Percentiles rank a stretch among this genome's conserved stretches.
Evolutionary conservation across 53 echinoderm and acorn worm species (phyloP).

Genomic region (Holothuria scabra): DNA sequence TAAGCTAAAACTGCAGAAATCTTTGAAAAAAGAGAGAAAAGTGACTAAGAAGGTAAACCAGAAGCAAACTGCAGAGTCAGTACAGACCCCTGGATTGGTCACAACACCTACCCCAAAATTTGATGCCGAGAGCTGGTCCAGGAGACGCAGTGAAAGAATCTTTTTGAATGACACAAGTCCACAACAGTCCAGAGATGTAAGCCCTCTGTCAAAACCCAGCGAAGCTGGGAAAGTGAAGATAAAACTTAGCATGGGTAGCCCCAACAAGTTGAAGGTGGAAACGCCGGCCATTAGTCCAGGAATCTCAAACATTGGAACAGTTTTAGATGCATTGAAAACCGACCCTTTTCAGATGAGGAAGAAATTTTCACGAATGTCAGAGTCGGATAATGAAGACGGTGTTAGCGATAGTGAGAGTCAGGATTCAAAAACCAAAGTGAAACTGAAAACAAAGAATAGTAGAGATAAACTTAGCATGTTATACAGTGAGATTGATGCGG

Average conservation of each 20-base stretch:
- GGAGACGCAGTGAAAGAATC: conserved; percentile 93
- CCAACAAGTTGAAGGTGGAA: conserved; percentile 3
- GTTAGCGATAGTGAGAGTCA: conserved; percentile 31
- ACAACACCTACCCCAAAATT: conserved; percentile 56
- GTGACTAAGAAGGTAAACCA: background rate
- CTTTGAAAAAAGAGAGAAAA: conserved; percentile 41
- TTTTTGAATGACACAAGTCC: conserved; percentile 96
- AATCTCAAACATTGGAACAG: conserved; percentile 73
- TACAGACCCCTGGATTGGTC: background rate
- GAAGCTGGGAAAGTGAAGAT: conserved; percentile 46
- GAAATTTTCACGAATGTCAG: conserved; percentile 83
- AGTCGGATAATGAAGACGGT: conserved; percentile 57
- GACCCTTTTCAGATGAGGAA: conserved; percentile 93
- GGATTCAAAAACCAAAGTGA: conserved; percentile 34
- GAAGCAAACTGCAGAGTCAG: background rate
- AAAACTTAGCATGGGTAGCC: conserved; percentile 21
- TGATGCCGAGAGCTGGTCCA: conserved; percentile 84
- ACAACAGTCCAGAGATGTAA: conserved; percentile 83
- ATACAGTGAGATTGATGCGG: conserved; percentile 27
- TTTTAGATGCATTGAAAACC: conserved; percentile 91
- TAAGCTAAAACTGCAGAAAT: conserved; percentile 46
- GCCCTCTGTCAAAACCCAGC: conserved; percentile 68
- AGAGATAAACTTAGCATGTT: conserved; percentile 37
- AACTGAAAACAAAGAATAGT: conserved; percentile 55
- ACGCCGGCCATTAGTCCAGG: conserved; percentile 10